Base-by-base conservation (phyloP, 30 jellyfish, hydroid and myxozoan species). In the Aurelia sp. region DNA sequence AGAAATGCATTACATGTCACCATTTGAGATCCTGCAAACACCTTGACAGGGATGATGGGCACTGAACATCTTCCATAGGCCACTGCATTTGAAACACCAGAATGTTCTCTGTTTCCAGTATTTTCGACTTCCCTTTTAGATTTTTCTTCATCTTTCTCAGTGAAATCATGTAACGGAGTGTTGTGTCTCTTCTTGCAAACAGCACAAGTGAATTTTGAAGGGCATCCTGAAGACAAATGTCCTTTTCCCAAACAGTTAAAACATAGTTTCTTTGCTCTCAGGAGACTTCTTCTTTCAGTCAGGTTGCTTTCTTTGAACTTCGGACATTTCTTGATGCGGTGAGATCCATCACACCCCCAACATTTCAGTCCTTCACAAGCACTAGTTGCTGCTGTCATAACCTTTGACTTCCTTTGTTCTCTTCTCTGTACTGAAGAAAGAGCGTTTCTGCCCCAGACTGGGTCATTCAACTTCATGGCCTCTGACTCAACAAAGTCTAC, bases 371-470 rank as follows among this genome's bases (percentile, higher is more conserved):
- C 88, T 78, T 78, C 69, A 21, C 78, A 11, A 35, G 51, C 88
- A 62, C 40, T 63, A 55, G 79, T 27, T 78, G 79, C 88, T 62
- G 78, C 88, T 23, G 87, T 62, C 41, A 37, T n/a, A n/a, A n/a
- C n/a, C n/a, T n/a, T n/a, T n/a, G n/a, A n/a, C n/a, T n/a, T 58
- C 76, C 11, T 76, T 59, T 76, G 87, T 50, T 76, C 87, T 60
- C 55, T 76, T 58, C 15, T 55, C 73, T 76, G 87, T 59, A 22
- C 22, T 57, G 35, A 62, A 19, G 41, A 76, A 21, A 76, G 87
- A 53, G 87, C 90, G 57, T 79, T 50, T 79, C 73, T 79, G 81
- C 90, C 90, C 71, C 72, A 79, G 73, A 79, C 90, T 35, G 90
- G 90, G 81, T 79, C 90, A 66, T 63, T 79, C 80, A 79, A 31